These are phyloP conservation scores for Pseudobourletiella spinata DNA, from an alignment of 1,140 invertebrate species.

Conservation along the genomic window DNA sequence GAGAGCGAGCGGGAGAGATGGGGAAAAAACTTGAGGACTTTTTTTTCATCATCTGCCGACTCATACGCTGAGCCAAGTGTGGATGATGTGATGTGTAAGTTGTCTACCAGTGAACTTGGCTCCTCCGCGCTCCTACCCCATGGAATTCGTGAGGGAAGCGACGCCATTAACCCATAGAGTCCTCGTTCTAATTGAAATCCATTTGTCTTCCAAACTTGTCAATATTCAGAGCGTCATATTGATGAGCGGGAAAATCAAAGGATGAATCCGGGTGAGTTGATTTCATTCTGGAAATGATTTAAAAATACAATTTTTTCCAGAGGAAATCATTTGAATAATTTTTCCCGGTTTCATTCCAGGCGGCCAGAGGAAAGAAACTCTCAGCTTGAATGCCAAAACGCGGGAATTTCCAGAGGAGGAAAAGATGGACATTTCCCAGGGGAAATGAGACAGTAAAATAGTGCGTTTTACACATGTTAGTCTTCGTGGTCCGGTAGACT, in stretches of 20 bases:
- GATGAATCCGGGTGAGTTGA: neutral
- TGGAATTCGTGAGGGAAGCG: neutral
- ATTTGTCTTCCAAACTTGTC: slow-evolving; percentile 15
- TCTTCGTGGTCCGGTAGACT: slow-evolving; percentile 20
- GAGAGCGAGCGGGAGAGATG: neutral
- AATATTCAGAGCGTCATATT: neutral
- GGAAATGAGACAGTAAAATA: slow-evolving; percentile 22
- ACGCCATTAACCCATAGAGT: neutral
- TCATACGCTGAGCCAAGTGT: neutral
- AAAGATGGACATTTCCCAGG: neutral
- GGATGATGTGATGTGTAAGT: neutral
- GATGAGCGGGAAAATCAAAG: neutral
- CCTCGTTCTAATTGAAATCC: slow-evolving; percentile 18
- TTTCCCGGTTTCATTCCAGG: neutral
- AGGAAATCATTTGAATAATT: neutral
- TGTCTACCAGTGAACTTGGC: neutral
- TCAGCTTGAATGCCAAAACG: too few relatives aligned
- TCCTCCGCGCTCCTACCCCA: neutral
- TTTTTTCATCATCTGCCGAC: neutral
- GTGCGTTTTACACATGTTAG: slow-evolving; percentile 17
- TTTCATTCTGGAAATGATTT: neutral
- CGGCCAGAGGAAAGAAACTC: neutral
- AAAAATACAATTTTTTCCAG: neutral
- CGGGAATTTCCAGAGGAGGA: neutral
- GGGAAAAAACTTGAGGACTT: neutral